These are phyloP conservation scores for Phataginus tricuspis DNA, from an alignment of 2,797 vertebrate species.

Conservation along the genomic window DNA sequence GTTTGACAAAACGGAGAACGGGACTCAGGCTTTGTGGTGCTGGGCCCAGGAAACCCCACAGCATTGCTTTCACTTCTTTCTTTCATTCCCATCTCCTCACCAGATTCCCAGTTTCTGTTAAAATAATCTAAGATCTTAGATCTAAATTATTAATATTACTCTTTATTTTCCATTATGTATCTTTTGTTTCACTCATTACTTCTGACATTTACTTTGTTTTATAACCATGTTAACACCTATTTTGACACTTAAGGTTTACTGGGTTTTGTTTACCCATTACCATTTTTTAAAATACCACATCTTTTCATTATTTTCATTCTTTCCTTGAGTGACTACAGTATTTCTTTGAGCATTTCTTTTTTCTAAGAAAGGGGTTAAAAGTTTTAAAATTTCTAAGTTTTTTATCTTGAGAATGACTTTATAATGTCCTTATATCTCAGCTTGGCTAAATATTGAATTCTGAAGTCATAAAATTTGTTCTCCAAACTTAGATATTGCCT, in stretches of 20 bases:
- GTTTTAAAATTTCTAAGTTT: slow-evolving; percentile 10
- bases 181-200: neutral
- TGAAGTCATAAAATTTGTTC: neutral
- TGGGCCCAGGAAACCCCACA: neutral
- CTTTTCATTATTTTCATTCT: slow-evolving; percentile 23
- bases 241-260: neutral
- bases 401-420: neutral
- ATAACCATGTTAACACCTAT: slow-evolving; percentile 5
- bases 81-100: neutral
- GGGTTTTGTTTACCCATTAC: neutral
- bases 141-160: neutral
- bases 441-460: neutral
- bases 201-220: slow-evolving; percentile 8
- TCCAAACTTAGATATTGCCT: neutral
- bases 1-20: neutral
- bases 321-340: neutral
- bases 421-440: neutral
- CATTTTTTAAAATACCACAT: neutral
- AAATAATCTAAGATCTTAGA: neutral
- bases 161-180: neutral
- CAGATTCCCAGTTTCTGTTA: neutral
- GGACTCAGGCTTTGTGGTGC: neutral
- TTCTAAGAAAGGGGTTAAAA: neutral
- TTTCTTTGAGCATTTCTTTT: slow-evolving; percentile 8
- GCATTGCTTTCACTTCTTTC: neutral